phyloP scores from a whole-genome alignment of 2,888 invertebrate species.

The Acanthosepion lycidas region DNA sequence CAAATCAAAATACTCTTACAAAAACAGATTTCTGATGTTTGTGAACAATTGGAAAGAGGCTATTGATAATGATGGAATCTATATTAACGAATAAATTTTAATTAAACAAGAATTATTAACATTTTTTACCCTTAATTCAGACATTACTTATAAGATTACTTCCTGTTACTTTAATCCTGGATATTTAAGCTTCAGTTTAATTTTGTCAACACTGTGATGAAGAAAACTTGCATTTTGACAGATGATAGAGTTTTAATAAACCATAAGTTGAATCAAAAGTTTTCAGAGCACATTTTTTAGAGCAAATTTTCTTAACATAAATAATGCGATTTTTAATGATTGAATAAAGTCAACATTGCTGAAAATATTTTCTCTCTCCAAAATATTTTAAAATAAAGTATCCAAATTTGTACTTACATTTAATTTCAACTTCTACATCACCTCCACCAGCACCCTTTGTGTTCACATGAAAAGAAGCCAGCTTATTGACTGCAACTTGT shows the following conservation, averaged over 20 bases:
- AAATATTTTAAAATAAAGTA: neutral
- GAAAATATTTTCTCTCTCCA: neutral
- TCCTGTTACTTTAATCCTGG: neutral
- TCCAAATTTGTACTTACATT: constrained; percentile 60
- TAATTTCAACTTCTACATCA: constrained; percentile 91
- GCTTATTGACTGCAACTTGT: constrained; percentile 79
- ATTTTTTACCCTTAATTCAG: too few relatives aligned
- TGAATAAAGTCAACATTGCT: neutral
- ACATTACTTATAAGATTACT: neutral
- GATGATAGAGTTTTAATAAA: neutral
- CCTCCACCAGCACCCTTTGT: constrained; percentile 88
- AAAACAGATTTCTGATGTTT: neutral
- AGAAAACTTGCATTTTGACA: neutral
- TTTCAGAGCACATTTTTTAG: neutral
- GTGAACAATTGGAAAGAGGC: neutral
- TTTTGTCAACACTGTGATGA: neutral
- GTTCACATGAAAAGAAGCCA: constrained; percentile 79
- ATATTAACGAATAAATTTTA: too few relatives aligned
- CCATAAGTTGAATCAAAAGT: neutral
- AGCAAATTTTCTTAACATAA: neutral
- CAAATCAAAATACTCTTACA: neutral
- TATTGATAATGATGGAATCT: neutral
- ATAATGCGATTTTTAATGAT: neutral
- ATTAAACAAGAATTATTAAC: too few relatives aligned
- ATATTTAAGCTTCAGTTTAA: neutral